A percentile compares a stretch with the other conserved stretches of the same genome.
Evolutionary conservation across 2,113 vertebrate species (phyloP).

Genomic region (Damaliscus lunatus): DNA sequence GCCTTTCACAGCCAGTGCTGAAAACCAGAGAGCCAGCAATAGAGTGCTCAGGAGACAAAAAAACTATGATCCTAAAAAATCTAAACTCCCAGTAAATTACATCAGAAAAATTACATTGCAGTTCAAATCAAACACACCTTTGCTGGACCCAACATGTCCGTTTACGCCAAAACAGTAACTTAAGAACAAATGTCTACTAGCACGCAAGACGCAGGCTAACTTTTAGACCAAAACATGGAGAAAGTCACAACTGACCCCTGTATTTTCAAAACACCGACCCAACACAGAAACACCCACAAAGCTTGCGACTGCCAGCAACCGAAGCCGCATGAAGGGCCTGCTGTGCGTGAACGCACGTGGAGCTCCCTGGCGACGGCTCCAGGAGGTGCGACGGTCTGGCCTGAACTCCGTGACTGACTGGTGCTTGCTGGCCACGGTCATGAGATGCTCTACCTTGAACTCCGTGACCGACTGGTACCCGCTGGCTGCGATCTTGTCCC

Average conservation of each 20-base stretch:
- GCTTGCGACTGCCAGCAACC: neutral
- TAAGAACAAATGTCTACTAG: neutral
- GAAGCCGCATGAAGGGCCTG: neutral
- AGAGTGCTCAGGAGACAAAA: fast-evolving
- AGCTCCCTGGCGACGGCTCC: neutral
- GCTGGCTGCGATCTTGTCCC: conserved; percentile 93
- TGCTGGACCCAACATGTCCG: neutral
- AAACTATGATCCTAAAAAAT: neutral
- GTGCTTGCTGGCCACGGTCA: conserved; percentile 90
- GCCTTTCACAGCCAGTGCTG: neutral
- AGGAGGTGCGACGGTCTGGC: neutral
- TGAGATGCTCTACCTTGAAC: neutral
- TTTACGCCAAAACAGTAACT: neutral
- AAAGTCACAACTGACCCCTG: neutral
- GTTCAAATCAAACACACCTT: neutral
- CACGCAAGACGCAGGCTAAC: fast-evolving
- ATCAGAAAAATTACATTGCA: neutral
- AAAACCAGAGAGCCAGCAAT: neutral
- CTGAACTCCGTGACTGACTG: conserved; percentile 91
- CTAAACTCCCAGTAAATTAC: neutral
- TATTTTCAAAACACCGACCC: neutral
- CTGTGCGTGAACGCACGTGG: neutral
- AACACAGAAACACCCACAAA: neutral
- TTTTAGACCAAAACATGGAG: neutral
- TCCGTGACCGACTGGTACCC: conserved; percentile 98